Evolutionary conservation across 2,113 vertebrate genomes (phyloP).

Genomic region (Apeltes quadracus): DNA sequence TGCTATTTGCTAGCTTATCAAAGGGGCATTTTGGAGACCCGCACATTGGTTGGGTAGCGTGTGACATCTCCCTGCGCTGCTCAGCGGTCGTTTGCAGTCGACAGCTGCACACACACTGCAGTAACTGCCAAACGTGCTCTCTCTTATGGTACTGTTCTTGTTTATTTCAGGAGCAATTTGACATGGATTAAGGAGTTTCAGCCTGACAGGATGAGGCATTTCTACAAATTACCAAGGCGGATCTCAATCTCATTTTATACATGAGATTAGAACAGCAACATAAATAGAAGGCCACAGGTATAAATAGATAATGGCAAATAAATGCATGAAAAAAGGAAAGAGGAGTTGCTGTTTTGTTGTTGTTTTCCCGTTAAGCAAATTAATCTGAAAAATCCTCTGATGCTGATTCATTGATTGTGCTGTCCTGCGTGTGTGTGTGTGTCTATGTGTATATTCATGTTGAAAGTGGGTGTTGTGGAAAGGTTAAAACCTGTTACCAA

Average conservation of each 20-base stretch:
- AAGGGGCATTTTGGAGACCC: constrained; percentile 20
- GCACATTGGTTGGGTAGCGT: constrained; percentile 22
- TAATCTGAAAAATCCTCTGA: background rate
- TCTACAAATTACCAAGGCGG: constrained; percentile 12
- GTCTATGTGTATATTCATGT: background rate
- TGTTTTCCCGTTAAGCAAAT: constrained; percentile 17
- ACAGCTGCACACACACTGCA: constrained; percentile 62
- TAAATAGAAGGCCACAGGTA: constrained; percentile 22
- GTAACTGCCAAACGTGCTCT: constrained; percentile 38
- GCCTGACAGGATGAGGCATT: constrained; percentile 17
- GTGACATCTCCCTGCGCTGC: constrained; percentile 32
- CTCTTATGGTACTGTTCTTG: background rate
- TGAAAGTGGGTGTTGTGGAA: background rate
- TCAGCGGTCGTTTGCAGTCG: constrained; percentile 39
- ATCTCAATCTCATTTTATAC: constrained; percentile 4
- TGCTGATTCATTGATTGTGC: constrained; percentile 1
- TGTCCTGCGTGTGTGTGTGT: background rate
- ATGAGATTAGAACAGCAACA: constrained; percentile 17
- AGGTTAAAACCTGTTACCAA: constrained; percentile 11
- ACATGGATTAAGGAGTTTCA: constrained; percentile 21
- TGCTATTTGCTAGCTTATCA: background rate
- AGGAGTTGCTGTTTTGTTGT: constrained; percentile 3
- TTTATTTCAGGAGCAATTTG: constrained; percentile 54
- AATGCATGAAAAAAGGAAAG: background rate
- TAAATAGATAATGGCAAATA: constrained; percentile 29